A percentile compares a stretch with the other conserved stretches of the same genome.
These are phyloP conservation scores for Pachydiplax longipennis DNA, from an alignment of 2,888 invertebrate species.

Conservation along the genomic window DNA sequence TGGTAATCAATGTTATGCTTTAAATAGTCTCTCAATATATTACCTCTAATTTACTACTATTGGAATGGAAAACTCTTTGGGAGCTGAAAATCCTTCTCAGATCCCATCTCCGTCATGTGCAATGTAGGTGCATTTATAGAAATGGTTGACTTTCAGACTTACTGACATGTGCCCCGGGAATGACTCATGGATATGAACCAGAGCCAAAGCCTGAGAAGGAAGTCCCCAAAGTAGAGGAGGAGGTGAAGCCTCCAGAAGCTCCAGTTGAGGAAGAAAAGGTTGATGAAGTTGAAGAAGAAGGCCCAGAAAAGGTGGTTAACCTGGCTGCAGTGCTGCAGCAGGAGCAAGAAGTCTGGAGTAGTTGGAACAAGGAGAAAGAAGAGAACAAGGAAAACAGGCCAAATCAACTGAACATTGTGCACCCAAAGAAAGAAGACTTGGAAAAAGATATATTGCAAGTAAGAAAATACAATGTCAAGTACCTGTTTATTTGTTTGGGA, in stretches of 20 bases:
- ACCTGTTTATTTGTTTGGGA: too few species aligned
- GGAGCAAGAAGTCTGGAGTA: conserved; percentile 67
- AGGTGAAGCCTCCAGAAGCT: conserved; percentile 53
- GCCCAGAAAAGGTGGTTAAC: conserved; percentile 61
- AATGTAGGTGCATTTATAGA: background rate
- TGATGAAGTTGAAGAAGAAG: conserved; percentile 16
- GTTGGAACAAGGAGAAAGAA: conserved; percentile 55
- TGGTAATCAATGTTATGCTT: too few species aligned
- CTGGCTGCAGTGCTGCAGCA: conserved; percentile 69
- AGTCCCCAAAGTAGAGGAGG: background rate
- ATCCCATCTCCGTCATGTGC: too few species aligned
- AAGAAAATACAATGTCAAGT: background rate
- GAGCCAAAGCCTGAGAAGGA: conserved; percentile 47
- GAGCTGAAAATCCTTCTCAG: too few species aligned
- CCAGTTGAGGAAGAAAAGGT: conserved; percentile 48
- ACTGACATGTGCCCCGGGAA: conserved; percentile 71
- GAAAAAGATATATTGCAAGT: conserved; percentile 49
- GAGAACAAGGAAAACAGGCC: conserved; percentile 10
- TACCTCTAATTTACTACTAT: too few species aligned
- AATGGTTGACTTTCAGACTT: conserved; percentile 60
- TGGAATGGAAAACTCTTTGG: too few species aligned
- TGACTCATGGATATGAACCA: conserved; percentile 55
- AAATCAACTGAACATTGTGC: background rate
- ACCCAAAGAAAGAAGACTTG: conserved; percentile 47
- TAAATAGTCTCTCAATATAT: too few species aligned